Conservation (phyloP, 2,113 vertebrate genomes). For the Scatophagus argus region DNA sequence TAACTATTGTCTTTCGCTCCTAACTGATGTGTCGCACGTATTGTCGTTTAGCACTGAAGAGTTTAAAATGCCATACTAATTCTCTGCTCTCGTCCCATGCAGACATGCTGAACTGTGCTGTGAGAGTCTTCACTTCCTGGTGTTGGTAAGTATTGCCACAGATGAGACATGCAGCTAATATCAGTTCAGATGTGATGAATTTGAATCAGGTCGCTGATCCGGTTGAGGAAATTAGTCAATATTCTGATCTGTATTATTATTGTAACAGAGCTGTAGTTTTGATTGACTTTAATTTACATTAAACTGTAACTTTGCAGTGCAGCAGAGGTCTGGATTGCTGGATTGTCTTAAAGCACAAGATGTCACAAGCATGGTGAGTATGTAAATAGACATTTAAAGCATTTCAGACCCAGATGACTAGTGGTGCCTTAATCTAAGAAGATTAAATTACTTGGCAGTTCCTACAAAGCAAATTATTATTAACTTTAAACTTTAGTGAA, state of each 20-base stretch:
- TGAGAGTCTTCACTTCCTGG: rapidly evolving
- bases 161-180: rapidly evolving
- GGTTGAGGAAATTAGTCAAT: conserved; percentile 75
- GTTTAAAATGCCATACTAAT: rapidly evolving
- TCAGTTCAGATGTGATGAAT: conserved; percentile 78
- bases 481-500: too few relatives aligned
- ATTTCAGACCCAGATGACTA: not conserved
- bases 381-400: rapidly evolving
- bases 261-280: rapidly evolving
- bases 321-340: rapidly evolving
- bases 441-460: too few relatives aligned
- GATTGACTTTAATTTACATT: rapidly evolving
- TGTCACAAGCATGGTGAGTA: conserved; percentile 29
- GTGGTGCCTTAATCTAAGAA: not conserved
- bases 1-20: conserved; percentile 81
- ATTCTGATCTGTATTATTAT: conserved; percentile 68
- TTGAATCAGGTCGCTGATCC: conserved; percentile 88
- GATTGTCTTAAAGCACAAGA: rapidly evolving
- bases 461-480: too few relatives aligned
- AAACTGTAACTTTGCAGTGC: rapidly evolving
- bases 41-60: rapidly evolving
- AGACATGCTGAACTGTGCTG: not conserved
- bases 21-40: conserved; percentile 71
- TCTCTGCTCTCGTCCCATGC: not conserved
- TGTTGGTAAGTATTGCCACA: conserved; percentile 20